phyloP scores from a whole-genome alignment of 1,140 invertebrate species.

The Microplitis mediator region DNA sequence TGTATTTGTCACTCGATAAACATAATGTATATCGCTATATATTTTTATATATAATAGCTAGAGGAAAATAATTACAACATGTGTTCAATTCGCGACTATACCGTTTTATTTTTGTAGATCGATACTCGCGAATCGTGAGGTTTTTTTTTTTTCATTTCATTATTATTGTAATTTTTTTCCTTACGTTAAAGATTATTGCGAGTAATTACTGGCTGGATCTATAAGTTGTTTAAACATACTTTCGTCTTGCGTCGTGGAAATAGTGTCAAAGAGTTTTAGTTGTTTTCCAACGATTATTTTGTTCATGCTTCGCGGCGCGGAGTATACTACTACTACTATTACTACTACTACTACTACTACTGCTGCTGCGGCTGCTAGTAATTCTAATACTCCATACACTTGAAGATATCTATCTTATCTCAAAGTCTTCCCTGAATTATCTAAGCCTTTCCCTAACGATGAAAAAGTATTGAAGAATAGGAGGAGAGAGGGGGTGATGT shows the following conservation, averaged over 20 bases:
- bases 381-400: background rate
- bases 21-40: too few relatives aligned
- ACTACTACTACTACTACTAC: background rate
- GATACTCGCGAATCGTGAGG: background rate
- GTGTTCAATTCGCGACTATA: background rate
- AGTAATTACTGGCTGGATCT: background rate
- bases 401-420: conserved; percentile 28
- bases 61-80: too few relatives aligned
- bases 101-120: background rate
- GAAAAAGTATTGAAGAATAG: background rate
- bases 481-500: background rate
- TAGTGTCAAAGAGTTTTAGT: conserved; percentile 10
- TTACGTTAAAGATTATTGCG: background rate
- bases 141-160: background rate
- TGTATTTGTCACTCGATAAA: conserved; percentile 1
- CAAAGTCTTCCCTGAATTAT: conserved; percentile 16
- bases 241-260: conserved; percentile 12
- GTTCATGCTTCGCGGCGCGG: conserved; percentile 13
- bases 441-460: conserved; percentile 20
- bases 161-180: background rate
- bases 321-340: conserved; percentile 5
- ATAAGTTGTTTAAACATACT: background rate
- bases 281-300: conserved; percentile 7
- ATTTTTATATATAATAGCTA: too few relatives aligned
- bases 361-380: background rate